A percentile compares a stretch with the other conserved stretches of the same genome.
Conservation (phyloP, 2,888 invertebrate genomes). For the Lottia scabra region DNA sequence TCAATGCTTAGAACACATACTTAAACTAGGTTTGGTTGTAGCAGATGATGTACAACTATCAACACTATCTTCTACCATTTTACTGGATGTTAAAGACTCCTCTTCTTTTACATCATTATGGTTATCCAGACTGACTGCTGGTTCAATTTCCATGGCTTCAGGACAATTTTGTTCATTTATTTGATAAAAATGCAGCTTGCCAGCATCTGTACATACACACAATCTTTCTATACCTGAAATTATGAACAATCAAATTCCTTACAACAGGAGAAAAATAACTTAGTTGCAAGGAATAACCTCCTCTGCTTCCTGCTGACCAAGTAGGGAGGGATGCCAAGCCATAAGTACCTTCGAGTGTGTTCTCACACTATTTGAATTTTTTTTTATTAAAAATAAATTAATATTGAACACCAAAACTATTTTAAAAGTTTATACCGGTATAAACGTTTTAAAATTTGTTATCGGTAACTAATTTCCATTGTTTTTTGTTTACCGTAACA, state of each 20-base stretch:
- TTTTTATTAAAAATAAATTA: no score
- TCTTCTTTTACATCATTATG: slow-evolving; percentile 28
- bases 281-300: no score
- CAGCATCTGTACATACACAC: slow-evolving; percentile 85
- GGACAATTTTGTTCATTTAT: slow-evolving; percentile 41
- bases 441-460: no score
- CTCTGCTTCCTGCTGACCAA: no score
- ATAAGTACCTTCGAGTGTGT: no score
- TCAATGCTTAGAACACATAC: neutral
- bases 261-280: no score
- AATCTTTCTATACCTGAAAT: slow-evolving; percentile 82
- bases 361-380: no score
- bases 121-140: slow-evolving; percentile 10
- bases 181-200: slow-evolving; percentile 80
- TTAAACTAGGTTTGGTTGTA: neutral
- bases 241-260: neutral
- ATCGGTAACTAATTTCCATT: no score
- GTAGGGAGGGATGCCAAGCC: no score
- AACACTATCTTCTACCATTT: neutral
- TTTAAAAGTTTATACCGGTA: no score
- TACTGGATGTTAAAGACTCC: neutral
- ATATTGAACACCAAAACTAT: no score
- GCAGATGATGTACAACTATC: neutral
- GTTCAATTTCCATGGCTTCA: slow-evolving; percentile 14
- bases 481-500: no score